phyloP scores from a whole-genome alignment of 2,888 invertebrate species.

The Drosophila suboccidentalis region DNA sequence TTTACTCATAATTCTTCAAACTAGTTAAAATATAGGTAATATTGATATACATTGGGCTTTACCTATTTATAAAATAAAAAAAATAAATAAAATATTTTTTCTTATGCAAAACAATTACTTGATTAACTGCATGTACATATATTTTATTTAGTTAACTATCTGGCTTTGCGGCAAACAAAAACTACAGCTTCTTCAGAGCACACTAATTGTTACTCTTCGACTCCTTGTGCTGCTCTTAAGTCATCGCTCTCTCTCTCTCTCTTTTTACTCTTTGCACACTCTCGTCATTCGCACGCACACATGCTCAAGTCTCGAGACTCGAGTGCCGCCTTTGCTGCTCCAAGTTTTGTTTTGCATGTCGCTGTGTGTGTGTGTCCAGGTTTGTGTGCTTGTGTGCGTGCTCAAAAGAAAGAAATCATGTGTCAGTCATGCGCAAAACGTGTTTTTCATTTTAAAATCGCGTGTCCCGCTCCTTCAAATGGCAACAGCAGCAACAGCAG shows the following conservation, averaged over 20 bases:
- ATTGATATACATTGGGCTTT: not conserved
- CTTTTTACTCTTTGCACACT: slow-evolving; percentile 40
- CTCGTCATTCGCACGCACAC: slow-evolving; percentile 27
- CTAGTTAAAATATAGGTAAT: not conserved
- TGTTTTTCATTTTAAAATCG: slow-evolving; percentile 79
- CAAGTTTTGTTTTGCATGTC: slow-evolving; percentile 47
- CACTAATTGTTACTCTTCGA: slow-evolving; percentile 51
- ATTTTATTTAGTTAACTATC: slow-evolving; percentile 12
- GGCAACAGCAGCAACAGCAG: slow-evolving; percentile 24
- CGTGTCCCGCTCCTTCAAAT: slow-evolving; percentile 67
- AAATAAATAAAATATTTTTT: not conserved
- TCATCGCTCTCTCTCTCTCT: slow-evolving; percentile 28
- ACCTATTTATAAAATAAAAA: not conserved
- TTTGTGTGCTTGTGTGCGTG: slow-evolving; percentile 34
- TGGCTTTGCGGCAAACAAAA: slow-evolving; percentile 4
- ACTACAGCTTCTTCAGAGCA: slow-evolving; percentile 26
- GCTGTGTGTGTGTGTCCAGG: slow-evolving; percentile 21
- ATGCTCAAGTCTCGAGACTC: slow-evolving; percentile 22
- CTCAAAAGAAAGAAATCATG: slow-evolving; percentile 67
- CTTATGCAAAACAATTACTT: not conserved
- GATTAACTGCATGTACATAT: not conserved
- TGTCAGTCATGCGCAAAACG: slow-evolving; percentile 82
- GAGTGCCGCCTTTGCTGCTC: slow-evolving; percentile 51
- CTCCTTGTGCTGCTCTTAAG: slow-evolving; percentile 50
- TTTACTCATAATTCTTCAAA: too few species aligned